phyloP scores from a whole-genome alignment of 1,140 invertebrate species.

The Chrysomallon squamiferum region DNA sequence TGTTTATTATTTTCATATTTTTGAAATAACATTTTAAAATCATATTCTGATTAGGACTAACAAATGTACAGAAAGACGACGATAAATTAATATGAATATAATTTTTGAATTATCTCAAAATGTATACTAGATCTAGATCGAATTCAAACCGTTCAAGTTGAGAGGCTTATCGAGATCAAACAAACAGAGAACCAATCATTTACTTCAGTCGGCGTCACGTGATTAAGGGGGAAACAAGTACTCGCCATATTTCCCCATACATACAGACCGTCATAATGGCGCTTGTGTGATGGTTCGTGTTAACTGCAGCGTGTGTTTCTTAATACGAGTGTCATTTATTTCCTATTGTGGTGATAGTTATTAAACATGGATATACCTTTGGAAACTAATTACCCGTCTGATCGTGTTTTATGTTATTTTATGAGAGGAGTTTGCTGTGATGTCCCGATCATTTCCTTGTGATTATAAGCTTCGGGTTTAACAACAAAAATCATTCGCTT shows the following conservation, averaged over 20 bases:
- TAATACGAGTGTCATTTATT: neutral
- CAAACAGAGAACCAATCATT: slow-evolving; percentile 4
- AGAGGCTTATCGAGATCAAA: neutral
- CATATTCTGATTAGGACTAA: too few species aligned
- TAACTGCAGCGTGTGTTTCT: neutral
- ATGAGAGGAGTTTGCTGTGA: neutral
- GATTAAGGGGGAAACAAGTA: slow-evolving; percentile 13
- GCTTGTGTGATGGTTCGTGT: neutral
- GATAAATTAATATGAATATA: too few species aligned
- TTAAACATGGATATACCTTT: neutral
- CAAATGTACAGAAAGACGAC: too few species aligned
- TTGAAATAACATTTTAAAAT: too few species aligned
- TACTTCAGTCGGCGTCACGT: slow-evolving; percentile 2
- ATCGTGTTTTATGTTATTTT: neutral
- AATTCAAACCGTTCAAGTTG: neutral
- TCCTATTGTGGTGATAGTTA: neutral
- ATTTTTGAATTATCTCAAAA: too few species aligned
- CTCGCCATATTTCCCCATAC: slow-evolving; percentile 10
- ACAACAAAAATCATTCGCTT: neutral
- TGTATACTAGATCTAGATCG: too few species aligned
- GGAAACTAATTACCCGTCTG: neutral
- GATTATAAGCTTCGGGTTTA: neutral
- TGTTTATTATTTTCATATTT: too few species aligned
- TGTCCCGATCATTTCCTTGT: neutral
- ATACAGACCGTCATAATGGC: neutral